Conservation (phyloP, 2,113 vertebrate species). For the Gnathonemus echidnorhynchus region DNA sequence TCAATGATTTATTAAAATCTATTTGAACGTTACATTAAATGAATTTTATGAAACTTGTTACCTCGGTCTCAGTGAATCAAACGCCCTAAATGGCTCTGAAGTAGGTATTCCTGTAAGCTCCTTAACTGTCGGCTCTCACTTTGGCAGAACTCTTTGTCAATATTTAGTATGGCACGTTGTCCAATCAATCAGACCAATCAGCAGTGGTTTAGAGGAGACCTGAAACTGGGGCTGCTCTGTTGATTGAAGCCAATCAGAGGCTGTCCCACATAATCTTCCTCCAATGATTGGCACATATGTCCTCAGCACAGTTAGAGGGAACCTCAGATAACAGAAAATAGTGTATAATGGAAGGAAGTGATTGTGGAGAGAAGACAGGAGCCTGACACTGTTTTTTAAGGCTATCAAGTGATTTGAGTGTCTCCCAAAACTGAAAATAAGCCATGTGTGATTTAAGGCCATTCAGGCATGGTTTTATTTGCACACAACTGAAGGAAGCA, state of each 20-base stretch:
- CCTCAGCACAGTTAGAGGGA: neutral
- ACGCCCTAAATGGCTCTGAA: neutral
- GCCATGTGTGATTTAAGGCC: neutral
- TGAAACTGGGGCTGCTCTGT: neutral
- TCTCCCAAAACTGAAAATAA: neutral
- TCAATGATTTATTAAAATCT: neutral
- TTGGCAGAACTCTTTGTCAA: neutral
- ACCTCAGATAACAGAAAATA: neutral
- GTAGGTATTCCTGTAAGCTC: no score
- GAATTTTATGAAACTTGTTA: neutral
- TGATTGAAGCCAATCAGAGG: neutral
- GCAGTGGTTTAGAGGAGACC: neutral
- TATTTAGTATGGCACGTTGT: neutral
- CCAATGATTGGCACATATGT: neutral
- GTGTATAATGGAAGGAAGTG: neutral
- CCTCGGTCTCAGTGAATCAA: neutral
- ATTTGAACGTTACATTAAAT: neutral
- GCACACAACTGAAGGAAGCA: neutral
- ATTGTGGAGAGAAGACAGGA: neutral
- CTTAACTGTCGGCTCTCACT: neutral
- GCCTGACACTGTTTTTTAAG: neutral
- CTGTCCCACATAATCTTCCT: neutral
- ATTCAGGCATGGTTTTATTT: neutral
- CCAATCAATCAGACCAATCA: slow-evolving; percentile 5
- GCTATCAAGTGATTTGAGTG: neutral